Conservation (phyloP, 2,797 vertebrate genomes). For the Pseudotriccus pelzelni region DNA sequence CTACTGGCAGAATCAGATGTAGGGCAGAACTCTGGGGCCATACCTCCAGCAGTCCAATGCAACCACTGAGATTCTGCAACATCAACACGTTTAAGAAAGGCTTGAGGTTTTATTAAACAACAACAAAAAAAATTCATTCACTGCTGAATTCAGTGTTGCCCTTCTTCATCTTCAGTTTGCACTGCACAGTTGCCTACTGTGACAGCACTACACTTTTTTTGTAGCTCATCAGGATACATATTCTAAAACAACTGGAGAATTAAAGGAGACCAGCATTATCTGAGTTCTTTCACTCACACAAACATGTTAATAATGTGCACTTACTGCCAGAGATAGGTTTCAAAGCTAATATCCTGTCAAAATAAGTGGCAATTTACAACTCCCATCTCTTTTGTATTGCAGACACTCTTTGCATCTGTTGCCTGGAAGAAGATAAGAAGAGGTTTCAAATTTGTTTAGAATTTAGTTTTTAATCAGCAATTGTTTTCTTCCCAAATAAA, state of each 20-base stretch:
- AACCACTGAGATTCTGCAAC: no score
- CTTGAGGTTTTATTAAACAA: no score
- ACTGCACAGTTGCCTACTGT: neutral
- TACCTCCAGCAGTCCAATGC: no score
- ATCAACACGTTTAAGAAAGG: no score
- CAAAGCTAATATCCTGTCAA: neutral
- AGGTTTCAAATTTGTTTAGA: neutral
- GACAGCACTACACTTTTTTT: neutral
- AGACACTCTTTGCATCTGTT: neutral
- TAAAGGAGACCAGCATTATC: neutral
- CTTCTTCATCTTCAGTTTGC: neutral
- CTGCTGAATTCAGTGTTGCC: neutral
- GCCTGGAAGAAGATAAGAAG: neutral
- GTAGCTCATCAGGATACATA: neutral
- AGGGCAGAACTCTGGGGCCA: neutral
- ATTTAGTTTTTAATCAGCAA: neutral
- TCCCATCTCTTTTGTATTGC: neutral
- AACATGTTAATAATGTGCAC: neutral
- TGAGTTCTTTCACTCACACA: neutral
- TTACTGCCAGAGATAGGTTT: neutral
- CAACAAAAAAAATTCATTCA: neutral
- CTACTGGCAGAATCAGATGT: neutral
- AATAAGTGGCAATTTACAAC: neutral
- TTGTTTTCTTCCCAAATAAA: neutral
- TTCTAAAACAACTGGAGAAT: neutral